A percentile compares a stretch with the other conserved stretches of the same genome.
These are phyloP conservation scores for Petroica traversi DNA, from an alignment of 2,113 vertebrate species.

Conservation along the genomic window DNA sequence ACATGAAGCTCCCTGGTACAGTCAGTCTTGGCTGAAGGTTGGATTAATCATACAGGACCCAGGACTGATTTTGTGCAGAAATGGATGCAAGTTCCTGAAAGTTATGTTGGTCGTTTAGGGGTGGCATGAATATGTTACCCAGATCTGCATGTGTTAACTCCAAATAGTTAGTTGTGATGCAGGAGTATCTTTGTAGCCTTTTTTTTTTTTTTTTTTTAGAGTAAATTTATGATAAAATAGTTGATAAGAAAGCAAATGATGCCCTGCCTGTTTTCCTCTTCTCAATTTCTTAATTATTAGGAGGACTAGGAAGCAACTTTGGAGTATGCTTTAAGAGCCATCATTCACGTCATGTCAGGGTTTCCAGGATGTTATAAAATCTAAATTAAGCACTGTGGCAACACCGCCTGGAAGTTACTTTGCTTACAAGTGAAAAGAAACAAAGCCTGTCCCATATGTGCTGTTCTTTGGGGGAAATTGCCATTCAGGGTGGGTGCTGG, in stretches of 20 bases:
- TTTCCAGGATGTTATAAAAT: conserved; percentile 7
- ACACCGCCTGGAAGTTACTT: not conserved
- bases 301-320: not conserved
- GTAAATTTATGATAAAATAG: not conserved
- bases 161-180: not conserved
- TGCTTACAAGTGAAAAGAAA: not conserved
- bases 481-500: not conserved
- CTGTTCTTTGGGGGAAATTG: not conserved
- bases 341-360: not conserved
- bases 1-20: not conserved
- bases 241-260: not conserved
- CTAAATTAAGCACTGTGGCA: not conserved
- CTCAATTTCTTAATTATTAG: not conserved
- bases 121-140: not conserved
- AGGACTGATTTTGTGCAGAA: not conserved
- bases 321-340: not conserved
- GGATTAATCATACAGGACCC: not conserved
- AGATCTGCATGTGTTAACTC: not conserved
- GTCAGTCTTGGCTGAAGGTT: not conserved
- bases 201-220: not conserved
- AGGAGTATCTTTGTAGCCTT: not conserved
- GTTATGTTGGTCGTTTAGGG: not conserved
- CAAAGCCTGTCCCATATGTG: not conserved
- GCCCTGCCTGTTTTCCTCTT: not conserved
- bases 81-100: not conserved